Conservation (phyloP, 2,797 vertebrate species). For the Choloepus didactylus region DNA sequence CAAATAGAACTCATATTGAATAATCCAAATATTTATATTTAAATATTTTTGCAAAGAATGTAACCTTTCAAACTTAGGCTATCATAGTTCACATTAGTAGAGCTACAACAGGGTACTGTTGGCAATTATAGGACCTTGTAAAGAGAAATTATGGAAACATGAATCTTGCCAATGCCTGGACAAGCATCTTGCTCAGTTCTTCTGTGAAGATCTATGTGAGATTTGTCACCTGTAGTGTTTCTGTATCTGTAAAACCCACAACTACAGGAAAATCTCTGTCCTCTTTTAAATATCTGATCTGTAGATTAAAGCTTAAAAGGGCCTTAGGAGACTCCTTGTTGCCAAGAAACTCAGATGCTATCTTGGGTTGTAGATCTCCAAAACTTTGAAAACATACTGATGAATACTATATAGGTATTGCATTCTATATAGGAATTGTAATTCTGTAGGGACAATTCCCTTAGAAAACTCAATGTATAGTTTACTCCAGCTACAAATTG, state of each 20-base stretch:
- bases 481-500: not conserved
- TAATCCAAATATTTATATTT: not conserved
- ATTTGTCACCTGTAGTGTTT: constrained; percentile 26
- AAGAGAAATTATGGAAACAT: not conserved
- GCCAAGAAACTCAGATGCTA: not conserved
- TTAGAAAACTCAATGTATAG: not conserved
- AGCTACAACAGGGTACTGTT: not conserved
- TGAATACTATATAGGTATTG: not conserved
- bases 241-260: not conserved
- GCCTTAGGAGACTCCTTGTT: not conserved
- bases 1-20: not conserved
- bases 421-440: not conserved
- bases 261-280: not conserved
- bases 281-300: not conserved
- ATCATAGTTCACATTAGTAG: not conserved
- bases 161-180: not conserved
- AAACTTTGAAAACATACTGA: not conserved
- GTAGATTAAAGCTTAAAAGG: not conserved
- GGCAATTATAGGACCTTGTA: not conserved
- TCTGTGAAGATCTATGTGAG: not conserved
- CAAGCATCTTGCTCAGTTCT: constrained; percentile 5
- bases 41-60: not conserved
- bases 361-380: not conserved
- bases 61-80: not conserved
- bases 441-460: not conserved